These are phyloP conservation scores for Onthophagus sagittarius DNA, from an alignment of 2,888 invertebrate species.

Conservation along the genomic window DNA sequence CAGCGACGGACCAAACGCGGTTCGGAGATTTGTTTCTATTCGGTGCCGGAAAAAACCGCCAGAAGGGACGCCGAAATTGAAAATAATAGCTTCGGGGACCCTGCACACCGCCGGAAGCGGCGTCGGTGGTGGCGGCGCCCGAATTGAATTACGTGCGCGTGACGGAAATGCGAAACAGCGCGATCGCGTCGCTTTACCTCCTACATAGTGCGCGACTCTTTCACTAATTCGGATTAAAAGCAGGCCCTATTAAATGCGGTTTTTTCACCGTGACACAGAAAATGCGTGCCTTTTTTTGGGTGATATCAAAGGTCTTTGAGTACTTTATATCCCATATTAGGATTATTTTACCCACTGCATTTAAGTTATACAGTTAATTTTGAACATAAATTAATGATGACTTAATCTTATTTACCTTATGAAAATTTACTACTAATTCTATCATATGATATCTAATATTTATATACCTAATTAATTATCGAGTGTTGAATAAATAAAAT, in stretches of 20 bases:
- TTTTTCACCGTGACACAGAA: neutral
- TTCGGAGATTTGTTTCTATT: constrained; percentile 10
- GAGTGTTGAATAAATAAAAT: neutral
- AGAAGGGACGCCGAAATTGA: constrained; percentile 5
- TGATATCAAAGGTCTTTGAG: neutral
- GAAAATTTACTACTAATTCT: too few species aligned
- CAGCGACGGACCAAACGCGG: constrained; percentile 5
- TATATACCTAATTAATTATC: neutral
- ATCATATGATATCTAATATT: too few species aligned
- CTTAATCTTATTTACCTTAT: too few species aligned
- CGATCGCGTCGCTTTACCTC: neutral
- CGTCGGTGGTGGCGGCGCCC: constrained; percentile 4
- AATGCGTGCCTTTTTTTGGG: neutral
- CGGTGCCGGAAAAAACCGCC: constrained; percentile 2
- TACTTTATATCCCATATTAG: neutral
- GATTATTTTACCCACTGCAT: too few species aligned
- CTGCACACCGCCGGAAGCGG: neutral
- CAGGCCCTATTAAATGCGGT: neutral
- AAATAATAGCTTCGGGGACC: constrained; percentile 12
- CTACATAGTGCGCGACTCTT: neutral
- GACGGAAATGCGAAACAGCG: constrained; percentile 11
- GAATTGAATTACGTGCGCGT: constrained; percentile 12
- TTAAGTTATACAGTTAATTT: too few species aligned
- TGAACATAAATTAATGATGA: too few species aligned
- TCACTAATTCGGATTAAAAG: neutral